Percentiles rank a stretch among this genome's conserved stretches.
Conservation (phyloP, 2,113 vertebrate species). For the Platanista minor region DNA sequence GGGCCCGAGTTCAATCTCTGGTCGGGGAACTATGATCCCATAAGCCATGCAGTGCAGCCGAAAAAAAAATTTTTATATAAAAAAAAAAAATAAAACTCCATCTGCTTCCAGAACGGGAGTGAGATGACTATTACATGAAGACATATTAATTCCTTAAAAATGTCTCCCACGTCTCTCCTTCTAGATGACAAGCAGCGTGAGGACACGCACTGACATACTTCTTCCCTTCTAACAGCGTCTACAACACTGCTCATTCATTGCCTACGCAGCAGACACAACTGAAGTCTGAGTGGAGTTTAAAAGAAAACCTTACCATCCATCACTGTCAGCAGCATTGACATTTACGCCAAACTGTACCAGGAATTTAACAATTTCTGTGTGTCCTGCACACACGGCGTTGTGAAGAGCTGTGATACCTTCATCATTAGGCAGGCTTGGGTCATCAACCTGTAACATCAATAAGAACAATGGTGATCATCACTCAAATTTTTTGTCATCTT, state of each 20-base stretch:
- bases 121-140: not conserved
- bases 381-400: constrained; percentile 96
- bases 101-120: not conserved
- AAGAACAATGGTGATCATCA: not conserved
- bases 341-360: constrained; percentile 98
- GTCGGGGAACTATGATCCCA: too few species aligned
- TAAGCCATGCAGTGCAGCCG: too few species aligned
- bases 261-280: too few species aligned
- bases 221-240: not conserved
- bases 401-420: constrained; percentile 98
- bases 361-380: constrained; percentile 97
- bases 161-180: rapidly evolving
- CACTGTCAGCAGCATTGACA: constrained; percentile 96
- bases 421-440: constrained; percentile 96
- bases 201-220: rapidly evolving
- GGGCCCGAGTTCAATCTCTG: too few species aligned
- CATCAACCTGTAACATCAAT: constrained; percentile 87
- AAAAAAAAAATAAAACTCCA: too few species aligned
- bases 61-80: too few species aligned
- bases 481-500: not conserved
- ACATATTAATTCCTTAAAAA: not conserved
- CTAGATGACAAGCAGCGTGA: not conserved
- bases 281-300: rapidly evolving
- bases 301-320: constrained; percentile 90
- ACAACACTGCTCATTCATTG: rapidly evolving